Percentiles rank a stretch among this genome's conserved stretches.
Evolutionary conservation across 2,797 vertebrate genomes (phyloP).

Genomic region (Spondyliosoma cantharus): DNA sequence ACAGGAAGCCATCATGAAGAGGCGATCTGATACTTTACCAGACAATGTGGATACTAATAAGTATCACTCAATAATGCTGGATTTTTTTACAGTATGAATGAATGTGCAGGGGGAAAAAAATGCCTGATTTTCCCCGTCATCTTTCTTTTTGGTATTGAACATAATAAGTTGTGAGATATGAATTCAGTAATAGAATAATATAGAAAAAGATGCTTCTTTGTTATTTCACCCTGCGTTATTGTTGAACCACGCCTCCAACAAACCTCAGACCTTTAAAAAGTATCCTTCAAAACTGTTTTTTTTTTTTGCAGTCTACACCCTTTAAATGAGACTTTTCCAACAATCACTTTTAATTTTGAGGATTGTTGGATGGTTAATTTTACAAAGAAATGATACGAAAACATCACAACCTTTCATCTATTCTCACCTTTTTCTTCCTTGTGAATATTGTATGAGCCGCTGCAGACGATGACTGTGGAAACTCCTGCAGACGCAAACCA

Average conservation of each 20-base stretch:
- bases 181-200: conserved; percentile 64
- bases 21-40: conserved; percentile 64
- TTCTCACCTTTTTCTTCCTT: conserved; percentile 58
- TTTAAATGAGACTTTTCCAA: conserved; percentile 56
- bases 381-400: conserved; percentile 41
- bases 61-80: conserved; percentile 77
- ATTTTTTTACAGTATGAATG: conserved; percentile 80
- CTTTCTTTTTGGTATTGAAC: conserved; percentile 68
- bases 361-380: conserved; percentile 43
- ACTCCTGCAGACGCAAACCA: conserved; percentile 58
- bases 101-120: conserved; percentile 61
- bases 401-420: conserved; percentile 43
- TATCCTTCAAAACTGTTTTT: conserved; percentile 32
- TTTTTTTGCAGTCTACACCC: conserved; percentile 46
- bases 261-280: conserved; percentile 51
- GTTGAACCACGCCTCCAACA: conserved; percentile 42
- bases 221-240: conserved; percentile 54
- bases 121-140: conserved; percentile 62
- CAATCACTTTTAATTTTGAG: conserved; percentile 42
- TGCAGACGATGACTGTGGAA: conserved; percentile 71
- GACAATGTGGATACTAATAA: conserved; percentile 69
- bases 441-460: conserved; percentile 63
- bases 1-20: conserved; percentile 62
- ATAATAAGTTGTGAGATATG: conserved; percentile 66
- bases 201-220: conserved; percentile 65